Conservation (phyloP, 2,888 invertebrate species). For the Drosophila histrio region DNA sequence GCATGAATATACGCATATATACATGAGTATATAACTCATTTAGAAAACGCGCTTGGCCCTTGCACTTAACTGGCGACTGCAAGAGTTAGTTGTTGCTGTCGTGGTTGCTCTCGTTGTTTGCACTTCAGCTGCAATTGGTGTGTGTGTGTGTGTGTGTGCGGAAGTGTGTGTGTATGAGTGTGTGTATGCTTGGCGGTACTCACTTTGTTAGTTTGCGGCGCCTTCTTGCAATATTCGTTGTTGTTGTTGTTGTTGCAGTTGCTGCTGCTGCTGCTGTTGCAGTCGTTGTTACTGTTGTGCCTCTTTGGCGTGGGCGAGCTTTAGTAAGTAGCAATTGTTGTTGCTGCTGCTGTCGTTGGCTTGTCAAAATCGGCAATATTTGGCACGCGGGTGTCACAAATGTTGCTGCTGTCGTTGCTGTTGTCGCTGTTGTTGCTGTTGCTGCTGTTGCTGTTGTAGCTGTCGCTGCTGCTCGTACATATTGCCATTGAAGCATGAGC, state of each 20-base stretch:
- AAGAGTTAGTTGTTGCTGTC: slow-evolving; percentile 9
- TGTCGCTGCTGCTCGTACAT: slow-evolving; percentile 68
- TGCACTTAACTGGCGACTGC: slow-evolving; percentile 31
- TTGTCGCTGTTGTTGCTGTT: slow-evolving; percentile 32
- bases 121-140: slow-evolving; percentile 21
- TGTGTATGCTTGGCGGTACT: slow-evolving; percentile 39
- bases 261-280: slow-evolving; percentile 8
- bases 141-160: not conserved
- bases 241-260: slow-evolving; percentile 31
- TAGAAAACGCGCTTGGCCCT: slow-evolving; percentile 44
- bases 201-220: slow-evolving; percentile 67
- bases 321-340: slow-evolving; percentile 28
- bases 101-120: slow-evolving; percentile 7
- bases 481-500: slow-evolving; percentile 74
- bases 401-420: slow-evolving; percentile 54
- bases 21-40: slow-evolving; percentile 55
- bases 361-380: slow-evolving; percentile 68
- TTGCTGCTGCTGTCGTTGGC: slow-evolving; percentile 40
- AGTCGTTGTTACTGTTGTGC: slow-evolving; percentile 12
- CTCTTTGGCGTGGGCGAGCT: slow-evolving; percentile 17
- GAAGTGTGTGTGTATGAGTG: not conserved
- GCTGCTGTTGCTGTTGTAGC: slow-evolving; percentile 46
- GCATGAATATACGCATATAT: slow-evolving; percentile 1
- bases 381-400: slow-evolving; percentile 73
- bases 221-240: slow-evolving; percentile 64